These are phyloP conservation scores for Hemiscyllium ocellatum DNA, from an alignment of 2,113 vertebrate species.

Conservation along the genomic window DNA sequence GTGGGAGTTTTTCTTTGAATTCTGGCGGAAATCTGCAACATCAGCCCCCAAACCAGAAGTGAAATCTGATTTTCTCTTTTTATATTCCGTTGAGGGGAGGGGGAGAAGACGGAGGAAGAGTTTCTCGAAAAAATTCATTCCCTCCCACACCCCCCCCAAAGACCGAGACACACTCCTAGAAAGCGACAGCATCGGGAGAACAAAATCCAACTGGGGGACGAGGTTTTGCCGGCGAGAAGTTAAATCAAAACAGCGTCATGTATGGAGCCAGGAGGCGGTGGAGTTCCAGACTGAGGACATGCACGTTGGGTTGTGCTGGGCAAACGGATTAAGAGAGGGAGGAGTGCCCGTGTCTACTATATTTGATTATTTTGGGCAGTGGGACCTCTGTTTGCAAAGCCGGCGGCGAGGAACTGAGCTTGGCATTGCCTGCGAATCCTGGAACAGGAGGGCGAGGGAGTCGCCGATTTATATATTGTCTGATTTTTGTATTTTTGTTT, in stretches of 20 bases:
- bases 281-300: conserved; percentile 42
- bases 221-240: background rate
- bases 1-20: background rate
- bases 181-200: too few species aligned
- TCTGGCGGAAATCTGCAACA: background rate
- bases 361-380: background rate
- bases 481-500: background rate
- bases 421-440: background rate
- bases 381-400: conserved; percentile 51
- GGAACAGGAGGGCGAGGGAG: background rate
- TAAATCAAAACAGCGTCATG: background rate
- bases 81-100: background rate
- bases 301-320: conserved; percentile 50
- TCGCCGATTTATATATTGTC: conserved; percentile 41
- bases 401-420: conserved; percentile 39
- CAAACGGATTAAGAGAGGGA: conserved; percentile 47
- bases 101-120: background rate
- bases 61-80: background rate
- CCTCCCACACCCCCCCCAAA: background rate
- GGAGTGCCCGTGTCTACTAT: background rate
- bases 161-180: too few species aligned
- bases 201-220: background rate
- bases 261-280: background rate
- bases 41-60: background rate
- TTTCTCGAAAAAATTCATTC: background rate